Base-by-base conservation (phyloP, 2,888 invertebrate species). In the Glyphotaelius pellucidus region DNA sequence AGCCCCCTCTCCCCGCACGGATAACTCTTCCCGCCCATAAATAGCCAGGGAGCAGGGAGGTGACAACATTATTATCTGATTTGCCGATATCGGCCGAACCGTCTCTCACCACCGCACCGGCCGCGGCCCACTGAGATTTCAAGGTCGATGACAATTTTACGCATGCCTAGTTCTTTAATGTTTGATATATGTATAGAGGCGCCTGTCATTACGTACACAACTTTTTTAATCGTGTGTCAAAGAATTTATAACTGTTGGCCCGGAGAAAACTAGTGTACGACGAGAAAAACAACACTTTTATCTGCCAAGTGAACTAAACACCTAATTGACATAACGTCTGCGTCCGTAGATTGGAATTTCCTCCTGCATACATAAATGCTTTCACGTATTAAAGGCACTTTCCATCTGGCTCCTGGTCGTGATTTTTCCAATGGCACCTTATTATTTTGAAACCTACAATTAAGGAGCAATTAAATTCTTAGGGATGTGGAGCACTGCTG, bases 41-140 rank as follows among this genome's bases (percentile, higher is more conserved):
- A 90, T 86, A 80, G 86, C 80, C 90, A 38, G 90, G 67, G 67
- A 67, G n/a, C 67, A 67, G 86, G 86, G 90, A 90, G 90, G 86
- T 90, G 90, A 90, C 90, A 85, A 42, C 80, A 86, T 90, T 86
- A 90, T 67, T 47, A 85, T 87, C 31, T 38, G 67, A 90, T 79
- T 90, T 90, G 35, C 84, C 90, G 90, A 90, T 90, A 90, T 86
- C 80, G 86, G 90, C 35, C 35, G 80, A 25, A 79, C 67, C 25
- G 67, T 7, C 9, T n/a, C 42, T 12, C 7, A 7, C 67, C 25
- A 5, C 67, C 25, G 25, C 25, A 67, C 67, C 38, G 38, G 2
- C 12, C 42, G 12, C 67, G 30, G 81, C 31, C 81, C 81, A 81
- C 67, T 67, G 67, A 67, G 67, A 25, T n/a, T 67, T 67, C 67